A percentile compares a stretch with the other conserved stretches of the same genome.
Conservation (phyloP, 64 coral and sea anemone species). For the Cladopsammia gracilis region DNA sequence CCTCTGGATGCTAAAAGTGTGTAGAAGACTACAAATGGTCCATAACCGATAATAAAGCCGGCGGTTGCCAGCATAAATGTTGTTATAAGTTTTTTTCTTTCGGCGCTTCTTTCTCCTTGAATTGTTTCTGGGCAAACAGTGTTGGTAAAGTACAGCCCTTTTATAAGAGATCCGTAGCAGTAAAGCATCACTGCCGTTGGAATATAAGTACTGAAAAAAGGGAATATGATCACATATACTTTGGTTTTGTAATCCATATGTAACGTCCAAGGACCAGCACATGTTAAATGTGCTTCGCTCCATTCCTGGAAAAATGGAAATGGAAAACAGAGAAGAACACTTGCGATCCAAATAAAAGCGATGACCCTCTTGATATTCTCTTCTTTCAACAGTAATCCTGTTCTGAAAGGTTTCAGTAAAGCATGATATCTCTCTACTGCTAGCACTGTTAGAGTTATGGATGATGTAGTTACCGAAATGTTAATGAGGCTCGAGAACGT, state of each 20-base stretch:
- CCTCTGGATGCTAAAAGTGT: too few species aligned
- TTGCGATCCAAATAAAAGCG: neutral
- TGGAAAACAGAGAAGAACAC: neutral
- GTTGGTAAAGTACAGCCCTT: slow-evolving; percentile 48
- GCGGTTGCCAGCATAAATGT: neutral
- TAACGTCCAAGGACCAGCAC: neutral
- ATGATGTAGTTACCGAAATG: neutral
- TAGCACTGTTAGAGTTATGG: neutral
- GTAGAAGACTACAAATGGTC: too few species aligned
- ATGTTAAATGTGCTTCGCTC: neutral
- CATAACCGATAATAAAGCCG: too few species aligned
- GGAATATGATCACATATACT: neutral
- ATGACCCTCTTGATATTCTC: neutral
- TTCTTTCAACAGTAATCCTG: neutral
- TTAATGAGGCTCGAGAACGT: neutral
- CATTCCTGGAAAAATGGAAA: neutral
- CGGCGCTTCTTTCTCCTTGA: neutral
- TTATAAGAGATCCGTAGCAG: slow-evolving; percentile 30
- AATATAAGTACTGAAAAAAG: slow-evolving; percentile 2
- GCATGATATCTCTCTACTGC: neutral
- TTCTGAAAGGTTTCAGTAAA: too few species aligned
- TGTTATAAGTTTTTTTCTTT: too few species aligned
- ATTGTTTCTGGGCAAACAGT: slow-evolving; percentile 23
- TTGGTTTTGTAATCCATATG: neutral
- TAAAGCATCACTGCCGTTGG: slow-evolving; percentile 3